These are phyloP conservation scores for Drosophila paranaensis DNA, from an alignment of 2,888 invertebrate genomes.

Conservation along the genomic window DNA sequence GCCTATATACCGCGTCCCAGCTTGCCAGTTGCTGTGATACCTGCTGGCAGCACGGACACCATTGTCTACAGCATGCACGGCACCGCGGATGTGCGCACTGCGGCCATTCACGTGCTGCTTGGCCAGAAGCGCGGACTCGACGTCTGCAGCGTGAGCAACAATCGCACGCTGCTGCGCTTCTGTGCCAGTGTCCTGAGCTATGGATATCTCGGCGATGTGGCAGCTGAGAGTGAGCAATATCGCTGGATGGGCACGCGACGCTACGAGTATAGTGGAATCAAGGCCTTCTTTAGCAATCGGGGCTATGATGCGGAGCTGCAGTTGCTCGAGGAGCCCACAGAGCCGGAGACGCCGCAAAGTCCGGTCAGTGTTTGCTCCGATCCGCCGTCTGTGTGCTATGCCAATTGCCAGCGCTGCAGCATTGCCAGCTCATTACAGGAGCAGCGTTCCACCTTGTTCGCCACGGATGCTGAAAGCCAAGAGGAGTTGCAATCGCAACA, in stretches of 20 bases:
- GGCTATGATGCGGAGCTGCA: slow-evolving; percentile 88
- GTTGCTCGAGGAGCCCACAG: slow-evolving; percentile 74
- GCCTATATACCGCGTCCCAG: slow-evolving; percentile 82
- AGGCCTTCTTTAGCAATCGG: slow-evolving; percentile 87
- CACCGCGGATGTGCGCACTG: slow-evolving; percentile 91
- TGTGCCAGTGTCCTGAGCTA: slow-evolving; percentile 92
- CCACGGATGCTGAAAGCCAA: neutral
- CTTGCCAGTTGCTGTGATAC: slow-evolving; percentile 87
- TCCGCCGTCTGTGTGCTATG: slow-evolving; percentile 69
- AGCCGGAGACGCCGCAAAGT: slow-evolving; percentile 74
- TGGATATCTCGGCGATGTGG: slow-evolving; percentile 93
- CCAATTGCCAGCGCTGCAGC: slow-evolving; percentile 74
- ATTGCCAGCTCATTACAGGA: slow-evolving; percentile 69
- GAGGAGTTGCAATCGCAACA: slow-evolving; percentile 1
- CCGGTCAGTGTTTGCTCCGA: slow-evolving; percentile 39
- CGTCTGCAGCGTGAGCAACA: slow-evolving; percentile 89
- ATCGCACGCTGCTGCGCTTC: slow-evolving; percentile 87
- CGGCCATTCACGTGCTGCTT: slow-evolving; percentile 92
- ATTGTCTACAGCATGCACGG: slow-evolving; percentile 92
- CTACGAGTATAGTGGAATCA: slow-evolving; percentile 91
- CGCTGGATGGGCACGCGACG: slow-evolving; percentile 94
- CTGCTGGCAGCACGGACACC: slow-evolving; percentile 91
- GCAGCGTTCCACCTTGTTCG: slow-evolving; percentile 44
- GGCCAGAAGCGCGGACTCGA: slow-evolving; percentile 91
- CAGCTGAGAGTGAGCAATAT: slow-evolving; percentile 91